Evolutionary conservation across 35 echinoderm and acorn worm species (phyloP), one percentile per base, ranked within the genome.

Genomic region (Amphiura filiformis): DNA sequence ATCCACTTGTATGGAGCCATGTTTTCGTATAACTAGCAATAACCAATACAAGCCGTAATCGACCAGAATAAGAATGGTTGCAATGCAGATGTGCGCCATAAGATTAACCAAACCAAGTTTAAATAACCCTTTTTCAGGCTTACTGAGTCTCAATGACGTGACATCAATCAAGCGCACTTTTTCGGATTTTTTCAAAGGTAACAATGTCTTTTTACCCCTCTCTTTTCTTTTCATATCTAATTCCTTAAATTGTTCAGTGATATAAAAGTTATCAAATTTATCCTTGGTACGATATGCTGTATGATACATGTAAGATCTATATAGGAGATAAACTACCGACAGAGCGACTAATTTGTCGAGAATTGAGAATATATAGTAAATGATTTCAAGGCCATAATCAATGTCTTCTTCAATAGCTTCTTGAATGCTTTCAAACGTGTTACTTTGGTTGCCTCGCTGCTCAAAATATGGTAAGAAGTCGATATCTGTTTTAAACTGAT

Each of bases 221-320:
- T 89, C 22, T 37, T 83, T 82, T 13, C 94, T 78, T 61, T 79
- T 76, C 0, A 42, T 56, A 70, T 97, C 94, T 22, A 97, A 75
- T 57, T 79, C 80, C 49, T 90, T 88, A n/a, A 93, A 97, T 26
- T 90, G 84, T 1, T 77, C 31, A 1, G 94, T 97, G 26, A 97
- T 88, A 47, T 97, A 97, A n/a, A 80, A 93, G 75, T 97, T 97
- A 85, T 97, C 94, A 77, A 97, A 97, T 18, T 85, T 82, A 77
- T 97, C 94, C 38, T 97, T 97, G 13, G 94, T 93, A 39, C 88
- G 87, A 34, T 93, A 97, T 38, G 86, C 93, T 23, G 82, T 84
- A 70, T 93, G 91, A 80, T 97, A 97, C 42, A 65, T 77, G 38
- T 97, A 97, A 1, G 94, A 97, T 39, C 81, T 61, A 26, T 90